Evolutionary conservation across 2,797 vertebrate species (phyloP).

Genomic region (Catamblyrhynchus diadema): DNA sequence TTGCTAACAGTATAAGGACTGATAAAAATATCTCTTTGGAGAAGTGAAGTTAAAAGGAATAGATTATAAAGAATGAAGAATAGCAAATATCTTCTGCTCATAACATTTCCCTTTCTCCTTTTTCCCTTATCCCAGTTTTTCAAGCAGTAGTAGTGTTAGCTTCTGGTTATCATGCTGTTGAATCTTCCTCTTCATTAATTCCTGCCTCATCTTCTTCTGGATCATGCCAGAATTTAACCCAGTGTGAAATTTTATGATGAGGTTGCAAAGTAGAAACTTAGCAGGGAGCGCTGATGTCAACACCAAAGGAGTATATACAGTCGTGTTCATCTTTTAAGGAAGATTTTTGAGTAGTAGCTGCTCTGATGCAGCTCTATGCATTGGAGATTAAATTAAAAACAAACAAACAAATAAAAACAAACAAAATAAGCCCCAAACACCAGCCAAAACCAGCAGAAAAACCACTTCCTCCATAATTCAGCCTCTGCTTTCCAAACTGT

Average conservation of each 20-base stretch:
- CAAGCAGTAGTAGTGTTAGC: background rate
- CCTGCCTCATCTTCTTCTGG: background rate
- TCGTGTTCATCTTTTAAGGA: background rate
- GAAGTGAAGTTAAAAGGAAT: background rate
- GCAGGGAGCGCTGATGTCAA: background rate
- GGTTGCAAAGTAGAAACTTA: background rate
- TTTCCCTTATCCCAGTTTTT: background rate
- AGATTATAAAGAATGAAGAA: background rate
- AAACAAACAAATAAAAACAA: background rate
- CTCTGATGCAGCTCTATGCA: rapidly evolving
- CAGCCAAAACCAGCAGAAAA: background rate
- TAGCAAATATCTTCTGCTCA: background rate
- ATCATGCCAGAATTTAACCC: background rate
- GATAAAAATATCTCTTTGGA: background rate
- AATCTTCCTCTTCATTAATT: constrained; percentile 7
- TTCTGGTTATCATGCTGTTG: background rate
- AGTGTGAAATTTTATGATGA: background rate
- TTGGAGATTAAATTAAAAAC: background rate
- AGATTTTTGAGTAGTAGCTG: background rate
- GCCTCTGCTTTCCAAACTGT: background rate
- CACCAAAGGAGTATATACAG: background rate
- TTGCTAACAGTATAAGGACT: background rate
- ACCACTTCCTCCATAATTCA: background rate
- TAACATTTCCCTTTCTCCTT: background rate
- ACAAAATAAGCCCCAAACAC: background rate